These are phyloP conservation scores for Catharus fuscescens DNA, from an alignment of 2,113 vertebrate genomes.

Conservation along the genomic window DNA sequence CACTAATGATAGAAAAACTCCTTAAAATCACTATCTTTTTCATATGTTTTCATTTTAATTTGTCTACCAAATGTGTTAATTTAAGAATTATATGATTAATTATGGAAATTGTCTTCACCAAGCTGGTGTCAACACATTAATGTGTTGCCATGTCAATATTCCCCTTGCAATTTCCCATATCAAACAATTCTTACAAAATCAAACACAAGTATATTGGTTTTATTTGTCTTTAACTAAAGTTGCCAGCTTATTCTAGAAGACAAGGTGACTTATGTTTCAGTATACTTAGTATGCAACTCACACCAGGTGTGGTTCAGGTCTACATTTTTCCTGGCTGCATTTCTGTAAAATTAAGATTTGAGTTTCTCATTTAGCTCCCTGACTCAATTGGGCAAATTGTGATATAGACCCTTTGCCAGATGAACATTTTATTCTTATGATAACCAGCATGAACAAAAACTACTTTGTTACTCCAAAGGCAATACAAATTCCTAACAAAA, in stretches of 20 bases:
- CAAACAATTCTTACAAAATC: background rate
- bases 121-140: background rate
- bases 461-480: background rate
- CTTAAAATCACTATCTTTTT: background rate
- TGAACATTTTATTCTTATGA: background rate
- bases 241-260: background rate
- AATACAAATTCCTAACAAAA: background rate
- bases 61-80: background rate
- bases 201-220: background rate
- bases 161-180: background rate
- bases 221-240: background rate
- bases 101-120: background rate
- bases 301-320: background rate
- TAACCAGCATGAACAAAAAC: background rate
- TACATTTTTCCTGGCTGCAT: background rate
- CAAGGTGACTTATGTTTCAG: background rate
- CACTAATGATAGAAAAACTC: background rate
- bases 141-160: background rate
- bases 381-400: background rate
- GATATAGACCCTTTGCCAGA: background rate
- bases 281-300: background rate
- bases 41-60: background rate
- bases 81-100: background rate
- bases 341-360: background rate
- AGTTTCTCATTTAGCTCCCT: background rate